Percentiles rank a stretch among this genome's conserved stretches.
Evolutionary conservation across 2,797 vertebrate genomes (phyloP).

Genomic region (Tapirus indicus): DNA sequence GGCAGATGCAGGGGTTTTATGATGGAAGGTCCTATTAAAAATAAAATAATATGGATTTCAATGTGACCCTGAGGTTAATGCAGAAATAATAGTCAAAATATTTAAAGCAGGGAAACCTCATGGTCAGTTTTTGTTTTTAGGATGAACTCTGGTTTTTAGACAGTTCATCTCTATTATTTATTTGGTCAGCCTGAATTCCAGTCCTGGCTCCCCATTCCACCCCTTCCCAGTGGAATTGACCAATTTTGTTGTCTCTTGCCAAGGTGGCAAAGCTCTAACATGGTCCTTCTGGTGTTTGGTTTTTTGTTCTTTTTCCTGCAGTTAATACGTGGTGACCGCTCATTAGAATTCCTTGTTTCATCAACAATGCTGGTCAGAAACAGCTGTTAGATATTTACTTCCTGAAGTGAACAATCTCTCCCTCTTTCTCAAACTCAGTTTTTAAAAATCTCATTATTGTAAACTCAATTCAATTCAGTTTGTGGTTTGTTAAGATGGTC

Average conservation of each 20-base stretch:
- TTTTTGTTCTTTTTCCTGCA: not conserved
- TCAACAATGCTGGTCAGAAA: not conserved
- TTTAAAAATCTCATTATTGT: slow-evolving; percentile 38
- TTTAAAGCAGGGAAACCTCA: not conserved
- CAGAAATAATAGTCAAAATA: not conserved
- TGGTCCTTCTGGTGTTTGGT: not conserved
- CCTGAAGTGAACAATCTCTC: not conserved
- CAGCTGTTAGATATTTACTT: slow-evolving; percentile 14
- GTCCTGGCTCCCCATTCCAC: not conserved
- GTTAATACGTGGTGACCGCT: not conserved
- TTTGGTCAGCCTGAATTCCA: not conserved
- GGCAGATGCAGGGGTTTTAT: not conserved
- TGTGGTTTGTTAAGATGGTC: not conserved
- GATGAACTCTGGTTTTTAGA: not conserved
- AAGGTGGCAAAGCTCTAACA: not conserved
- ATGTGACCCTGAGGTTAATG: not conserved
- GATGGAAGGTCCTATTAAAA: not conserved
- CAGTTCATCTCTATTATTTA: not conserved
- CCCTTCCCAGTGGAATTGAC: not conserved
- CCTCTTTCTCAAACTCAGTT: slow-evolving; percentile 33
- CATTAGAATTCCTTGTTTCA: not conserved
- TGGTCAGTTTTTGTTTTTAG: not conserved
- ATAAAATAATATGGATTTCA: not conserved
- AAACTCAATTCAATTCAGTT: slow-evolving; percentile 32
- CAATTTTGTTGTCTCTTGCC: not conserved